Conservation (phyloP, 2,888 invertebrate genomes). For the Callyntrura guangdongensis region DNA sequence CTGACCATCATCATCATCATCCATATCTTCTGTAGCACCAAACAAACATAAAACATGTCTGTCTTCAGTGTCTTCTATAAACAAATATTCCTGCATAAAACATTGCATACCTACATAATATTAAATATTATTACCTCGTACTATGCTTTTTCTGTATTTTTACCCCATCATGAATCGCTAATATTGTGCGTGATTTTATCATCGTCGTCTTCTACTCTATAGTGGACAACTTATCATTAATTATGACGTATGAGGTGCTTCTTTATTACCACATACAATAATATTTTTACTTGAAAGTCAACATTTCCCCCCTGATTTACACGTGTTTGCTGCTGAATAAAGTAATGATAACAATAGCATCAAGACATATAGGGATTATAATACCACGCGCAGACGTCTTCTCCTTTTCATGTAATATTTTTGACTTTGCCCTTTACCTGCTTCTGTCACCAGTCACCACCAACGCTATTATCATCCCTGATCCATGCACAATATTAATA, state of each 20-base stretch:
- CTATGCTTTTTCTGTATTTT: constrained; percentile 10
- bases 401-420: neutral
- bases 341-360: neutral
- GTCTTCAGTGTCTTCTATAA: neutral
- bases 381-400: neutral
- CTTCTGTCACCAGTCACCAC: constrained; percentile 37
- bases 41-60: constrained; percentile 35
- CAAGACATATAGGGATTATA: neutral
- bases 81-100: neutral
- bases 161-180: constrained; percentile 19
- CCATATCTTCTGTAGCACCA: neutral
- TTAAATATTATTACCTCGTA: no score
- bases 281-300: constrained; percentile 25
- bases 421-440: constrained; percentile 62
- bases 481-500: no score
- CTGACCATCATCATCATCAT: neutral
- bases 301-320: neutral
- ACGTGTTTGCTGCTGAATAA: neutral
- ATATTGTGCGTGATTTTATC: constrained; percentile 60
- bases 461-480: neutral
- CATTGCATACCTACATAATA: neutral
- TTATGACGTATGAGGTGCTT: constrained; percentile 55
- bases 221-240: constrained; percentile 51
- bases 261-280: constrained; percentile 48
- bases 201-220: constrained; percentile 3